These are phyloP conservation scores for Pomacea canaliculata DNA, from an alignment of 2,888 invertebrate species.

Conservation along the genomic window DNA sequence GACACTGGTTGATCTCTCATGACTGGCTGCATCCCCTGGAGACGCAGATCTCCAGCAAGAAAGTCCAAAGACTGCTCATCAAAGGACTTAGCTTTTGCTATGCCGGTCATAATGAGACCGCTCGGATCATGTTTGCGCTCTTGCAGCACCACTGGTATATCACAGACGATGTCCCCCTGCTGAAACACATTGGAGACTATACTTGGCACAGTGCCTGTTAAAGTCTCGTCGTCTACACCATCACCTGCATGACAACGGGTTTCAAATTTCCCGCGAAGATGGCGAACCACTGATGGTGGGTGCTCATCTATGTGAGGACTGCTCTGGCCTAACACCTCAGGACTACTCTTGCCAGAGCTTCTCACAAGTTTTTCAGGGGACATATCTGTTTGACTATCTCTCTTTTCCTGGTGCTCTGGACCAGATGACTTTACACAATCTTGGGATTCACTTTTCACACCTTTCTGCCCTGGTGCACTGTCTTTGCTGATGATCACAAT, in stretches of 20 bases:
- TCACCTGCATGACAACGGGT: conserved; percentile 20
- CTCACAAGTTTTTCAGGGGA: background rate
- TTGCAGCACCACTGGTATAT: background rate
- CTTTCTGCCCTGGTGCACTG: no score
- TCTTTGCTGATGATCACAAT: conserved; percentile 50
- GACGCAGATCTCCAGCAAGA: conserved; percentile 4
- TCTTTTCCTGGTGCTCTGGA: background rate
- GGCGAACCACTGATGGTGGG: conserved; percentile 37
- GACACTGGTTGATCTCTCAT: background rate
- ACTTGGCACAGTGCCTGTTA: background rate
- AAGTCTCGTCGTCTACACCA: background rate
- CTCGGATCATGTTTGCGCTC: background rate
- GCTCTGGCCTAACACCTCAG: background rate
- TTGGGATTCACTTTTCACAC: no score
- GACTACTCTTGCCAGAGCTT: background rate
- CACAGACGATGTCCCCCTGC: background rate
- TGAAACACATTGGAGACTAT: background rate
- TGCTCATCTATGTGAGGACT: conserved; percentile 23
- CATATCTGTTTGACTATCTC: background rate
- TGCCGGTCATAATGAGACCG: no score
- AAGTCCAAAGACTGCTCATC: background rate
- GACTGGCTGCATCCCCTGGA: background rate
- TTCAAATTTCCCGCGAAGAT: conserved; percentile 50
- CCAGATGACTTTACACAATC: background rate
- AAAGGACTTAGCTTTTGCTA: conserved; percentile 8